Evolutionary conservation across 2,888 invertebrate species (phyloP).

Genomic region (Drosophila seclusa): DNA sequence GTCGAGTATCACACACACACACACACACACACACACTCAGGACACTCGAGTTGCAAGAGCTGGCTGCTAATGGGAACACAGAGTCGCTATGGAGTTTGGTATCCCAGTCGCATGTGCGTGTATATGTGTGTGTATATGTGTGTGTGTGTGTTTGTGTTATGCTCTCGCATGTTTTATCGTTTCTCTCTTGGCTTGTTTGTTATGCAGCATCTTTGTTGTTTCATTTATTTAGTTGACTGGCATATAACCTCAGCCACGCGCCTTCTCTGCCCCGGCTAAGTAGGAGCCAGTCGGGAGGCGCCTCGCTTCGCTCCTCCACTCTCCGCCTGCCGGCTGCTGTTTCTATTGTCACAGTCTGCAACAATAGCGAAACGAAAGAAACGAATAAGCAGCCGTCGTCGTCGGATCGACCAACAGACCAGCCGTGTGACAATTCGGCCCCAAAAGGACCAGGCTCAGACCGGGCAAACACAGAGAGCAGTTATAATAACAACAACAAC

Average conservation of each 20-base stretch:
- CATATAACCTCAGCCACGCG: conserved; percentile 75
- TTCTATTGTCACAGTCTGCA: conserved; percentile 78
- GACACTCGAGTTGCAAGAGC: conserved; percentile 54
- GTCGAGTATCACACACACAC: conserved; percentile 8
- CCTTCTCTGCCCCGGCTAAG: conserved; percentile 55
- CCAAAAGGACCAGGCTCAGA: conserved; percentile 66
- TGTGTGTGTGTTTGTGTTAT: conserved; percentile 28
- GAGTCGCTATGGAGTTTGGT: conserved; percentile 42
- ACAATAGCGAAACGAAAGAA: conserved; percentile 65
- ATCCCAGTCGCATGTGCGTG: conserved; percentile 18
- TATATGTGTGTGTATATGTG: conserved; percentile 37
- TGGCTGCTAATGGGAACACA: conserved; percentile 59
- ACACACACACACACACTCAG: conserved; percentile 19
- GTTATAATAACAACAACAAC: conserved; percentile 27
- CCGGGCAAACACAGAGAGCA: conserved; percentile 16
- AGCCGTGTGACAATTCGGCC: conserved; percentile 77
- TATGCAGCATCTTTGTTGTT: conserved; percentile 68
- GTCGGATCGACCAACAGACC: conserved; percentile 21
- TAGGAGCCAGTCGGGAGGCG: conserved; percentile 48
- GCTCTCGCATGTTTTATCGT: conserved; percentile 17
- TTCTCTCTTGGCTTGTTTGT: conserved; percentile 10
- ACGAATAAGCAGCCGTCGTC: conserved; percentile 16
- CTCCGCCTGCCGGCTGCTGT: conserved; percentile 25
- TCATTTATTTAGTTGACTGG: conserved; percentile 81
- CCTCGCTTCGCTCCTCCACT: background rate